Conservation (phyloP, 2,888 invertebrate genomes). For the Zele albiditarsus region DNA sequence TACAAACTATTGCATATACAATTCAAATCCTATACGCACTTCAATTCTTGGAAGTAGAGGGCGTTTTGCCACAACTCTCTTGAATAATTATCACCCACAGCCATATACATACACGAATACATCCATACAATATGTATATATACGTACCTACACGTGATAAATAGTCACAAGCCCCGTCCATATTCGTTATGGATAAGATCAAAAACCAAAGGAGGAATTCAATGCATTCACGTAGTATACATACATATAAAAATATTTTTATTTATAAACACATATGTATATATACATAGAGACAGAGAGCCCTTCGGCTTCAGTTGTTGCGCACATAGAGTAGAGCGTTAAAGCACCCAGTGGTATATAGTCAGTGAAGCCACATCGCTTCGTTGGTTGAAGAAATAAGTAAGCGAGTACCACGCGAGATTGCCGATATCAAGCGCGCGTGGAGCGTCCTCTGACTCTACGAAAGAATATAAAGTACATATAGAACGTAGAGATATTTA, state of each 20-base stretch:
- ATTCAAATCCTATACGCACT: not conserved
- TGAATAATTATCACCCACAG: conserved; percentile 36
- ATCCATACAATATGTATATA: not conserved
- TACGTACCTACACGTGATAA: conserved; percentile 19
- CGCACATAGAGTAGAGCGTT: not conserved
- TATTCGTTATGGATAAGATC: conserved; percentile 45
- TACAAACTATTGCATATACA: not conserved
- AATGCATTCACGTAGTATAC: conserved; percentile 32
- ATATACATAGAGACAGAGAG: not conserved
- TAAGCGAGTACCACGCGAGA: conserved; percentile 23
- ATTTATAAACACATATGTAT: not conserved
- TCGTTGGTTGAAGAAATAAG: not conserved
- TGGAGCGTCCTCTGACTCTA: conserved; percentile 40
- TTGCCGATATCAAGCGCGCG: conserved; percentile 39
- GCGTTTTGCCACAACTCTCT: conserved; percentile 1
- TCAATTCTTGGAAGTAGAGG: not conserved
- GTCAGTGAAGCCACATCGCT: not conserved
- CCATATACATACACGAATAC: not conserved
- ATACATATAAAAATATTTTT: not conserved
- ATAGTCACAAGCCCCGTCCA: conserved; percentile 18
- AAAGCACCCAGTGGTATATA: not conserved
- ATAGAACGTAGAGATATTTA: not conserved
- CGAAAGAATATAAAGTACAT: not conserved
- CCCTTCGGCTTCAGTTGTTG: conserved; percentile 1
- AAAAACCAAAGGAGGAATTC: conserved; percentile 40